Conservation (phyloP, 2,113 vertebrate genomes). For the Notarius lentiginosus region DNA sequence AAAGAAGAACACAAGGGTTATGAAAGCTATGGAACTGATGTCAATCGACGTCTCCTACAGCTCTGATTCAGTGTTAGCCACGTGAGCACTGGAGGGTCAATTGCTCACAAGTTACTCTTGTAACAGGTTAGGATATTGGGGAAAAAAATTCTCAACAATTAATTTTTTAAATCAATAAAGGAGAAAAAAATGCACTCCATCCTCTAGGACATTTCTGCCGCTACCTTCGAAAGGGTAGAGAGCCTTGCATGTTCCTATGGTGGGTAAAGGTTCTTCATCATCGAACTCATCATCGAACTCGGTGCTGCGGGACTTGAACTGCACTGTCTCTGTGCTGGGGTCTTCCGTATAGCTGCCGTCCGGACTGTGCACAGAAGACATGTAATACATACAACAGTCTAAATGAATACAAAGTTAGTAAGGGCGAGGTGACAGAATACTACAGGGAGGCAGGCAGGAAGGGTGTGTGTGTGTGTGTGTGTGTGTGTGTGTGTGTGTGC, state of each 20-base stretch:
- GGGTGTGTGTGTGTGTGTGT: neutral
- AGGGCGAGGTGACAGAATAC: slow-evolving; percentile 1
- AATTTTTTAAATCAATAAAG: neutral
- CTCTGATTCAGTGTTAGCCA: neutral
- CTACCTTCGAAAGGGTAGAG: slow-evolving; percentile 92
- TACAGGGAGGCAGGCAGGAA: neutral
- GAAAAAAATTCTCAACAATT: neutral
- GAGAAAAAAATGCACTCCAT: neutral
- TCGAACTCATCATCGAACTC: slow-evolving; percentile 97
- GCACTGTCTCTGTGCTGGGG: slow-evolving; percentile 82
- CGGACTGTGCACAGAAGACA: slow-evolving; percentile 87
- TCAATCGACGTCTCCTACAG: neutral
- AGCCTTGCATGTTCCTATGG: slow-evolving; percentile 93
- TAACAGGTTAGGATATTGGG: neutral
- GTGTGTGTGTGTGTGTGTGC: slow-evolving; percentile 19
- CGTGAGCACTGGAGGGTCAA: neutral
- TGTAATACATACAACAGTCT: slow-evolving; percentile 54
- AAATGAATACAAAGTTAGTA: slow-evolving; percentile 48
- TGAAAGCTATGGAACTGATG: neutral
- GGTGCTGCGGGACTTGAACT: slow-evolving; percentile 83
- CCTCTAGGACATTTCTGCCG: slow-evolving; percentile 30
- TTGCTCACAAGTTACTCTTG: neutral
- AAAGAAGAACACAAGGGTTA: neutral
- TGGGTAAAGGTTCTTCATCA: slow-evolving; percentile 89
- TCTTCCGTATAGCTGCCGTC: slow-evolving; percentile 99